A percentile compares a stretch with the other conserved stretches of the same genome.
Conservation (phyloP, 2,797 vertebrate species). For the Pseudopleuronectes americanus region DNA sequence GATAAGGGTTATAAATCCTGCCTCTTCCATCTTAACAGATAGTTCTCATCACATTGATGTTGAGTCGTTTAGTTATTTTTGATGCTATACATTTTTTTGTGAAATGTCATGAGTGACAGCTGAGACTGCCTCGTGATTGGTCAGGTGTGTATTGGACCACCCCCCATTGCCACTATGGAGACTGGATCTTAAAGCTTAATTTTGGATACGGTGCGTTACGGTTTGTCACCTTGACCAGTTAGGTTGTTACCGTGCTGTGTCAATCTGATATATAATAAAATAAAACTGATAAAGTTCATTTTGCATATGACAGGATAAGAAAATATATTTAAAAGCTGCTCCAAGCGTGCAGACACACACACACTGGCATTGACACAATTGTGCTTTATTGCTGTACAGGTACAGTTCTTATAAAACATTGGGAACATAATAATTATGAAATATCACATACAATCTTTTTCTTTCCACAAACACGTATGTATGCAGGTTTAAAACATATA, state of each 20-base stretch:
- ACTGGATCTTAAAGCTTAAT: no score
- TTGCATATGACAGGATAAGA: no score
- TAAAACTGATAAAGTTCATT: background rate
- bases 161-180: no score
- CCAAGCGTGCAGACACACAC: background rate
- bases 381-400: conserved; percentile 90
- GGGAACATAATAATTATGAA: conserved; percentile 82
- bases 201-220: background rate
- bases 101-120: no score
- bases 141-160: no score
- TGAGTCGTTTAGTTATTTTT: no score
- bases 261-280: background rate
- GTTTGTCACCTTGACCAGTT: background rate
- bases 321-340: no score
- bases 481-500: conserved; percentile 79
- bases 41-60: no score
- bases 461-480: conserved; percentile 80
- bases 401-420: conserved; percentile 86
- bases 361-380: conserved; percentile 74
- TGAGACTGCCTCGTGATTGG: no score
- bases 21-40: no score
- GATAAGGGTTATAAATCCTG: no score
- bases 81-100: no score
- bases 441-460: conserved; percentile 77
- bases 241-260: background rate